phyloP scores from a whole-genome alignment of 2,113 vertebrate species.

The Pagrus major region DNA sequence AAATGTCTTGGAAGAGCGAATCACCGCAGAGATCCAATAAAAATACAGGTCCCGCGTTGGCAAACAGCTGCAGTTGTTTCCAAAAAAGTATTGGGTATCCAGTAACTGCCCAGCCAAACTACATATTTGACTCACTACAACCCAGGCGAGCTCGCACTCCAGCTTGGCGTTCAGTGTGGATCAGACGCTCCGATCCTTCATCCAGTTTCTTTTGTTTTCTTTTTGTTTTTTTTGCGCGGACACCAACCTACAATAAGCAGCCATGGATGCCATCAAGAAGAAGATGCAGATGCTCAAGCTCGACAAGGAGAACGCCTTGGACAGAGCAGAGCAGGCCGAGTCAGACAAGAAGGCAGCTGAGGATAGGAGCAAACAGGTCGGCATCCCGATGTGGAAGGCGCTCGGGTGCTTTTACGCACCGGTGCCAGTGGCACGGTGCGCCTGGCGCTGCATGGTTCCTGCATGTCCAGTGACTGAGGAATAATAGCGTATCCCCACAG shows the following conservation, averaged over 20 bases:
- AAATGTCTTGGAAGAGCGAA: conserved; percentile 89
- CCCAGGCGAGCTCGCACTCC: conserved; percentile 86
- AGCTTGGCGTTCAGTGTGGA: conserved; percentile 81
- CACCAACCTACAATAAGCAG: conserved; percentile 80
- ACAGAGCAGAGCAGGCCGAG: conserved; percentile 97
- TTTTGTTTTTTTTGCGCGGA: conserved; percentile 51
- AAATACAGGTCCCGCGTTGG: conserved; percentile 76
- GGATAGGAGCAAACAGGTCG: conserved; percentile 97
- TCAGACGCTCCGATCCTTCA: conserved; percentile 74
- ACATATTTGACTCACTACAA: conserved; percentile 90
- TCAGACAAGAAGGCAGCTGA: conserved; percentile 97
- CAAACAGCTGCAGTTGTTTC: conserved; percentile 82
- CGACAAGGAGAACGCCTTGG: conserved; percentile 99
- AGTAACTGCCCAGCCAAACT: conserved; percentile 86
- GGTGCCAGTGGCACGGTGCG: conserved; percentile 15
- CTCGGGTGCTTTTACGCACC: conserved; percentile 52
- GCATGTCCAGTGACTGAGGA: not conserved
- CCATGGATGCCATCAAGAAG: conserved; percentile 99
- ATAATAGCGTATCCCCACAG: not conserved
- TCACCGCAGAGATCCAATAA: conserved; percentile 85
- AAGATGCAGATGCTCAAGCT: conserved; percentile 99
- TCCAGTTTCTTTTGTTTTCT: conserved; percentile 64
- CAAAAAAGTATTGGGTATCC: conserved; percentile 93
- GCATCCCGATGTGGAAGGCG: conserved; percentile 50
- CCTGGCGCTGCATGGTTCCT: not conserved